These are phyloP conservation scores for Thymelicus sylvestris DNA, from an alignment of 2,888 invertebrate genomes.

Conservation along the genomic window DNA sequence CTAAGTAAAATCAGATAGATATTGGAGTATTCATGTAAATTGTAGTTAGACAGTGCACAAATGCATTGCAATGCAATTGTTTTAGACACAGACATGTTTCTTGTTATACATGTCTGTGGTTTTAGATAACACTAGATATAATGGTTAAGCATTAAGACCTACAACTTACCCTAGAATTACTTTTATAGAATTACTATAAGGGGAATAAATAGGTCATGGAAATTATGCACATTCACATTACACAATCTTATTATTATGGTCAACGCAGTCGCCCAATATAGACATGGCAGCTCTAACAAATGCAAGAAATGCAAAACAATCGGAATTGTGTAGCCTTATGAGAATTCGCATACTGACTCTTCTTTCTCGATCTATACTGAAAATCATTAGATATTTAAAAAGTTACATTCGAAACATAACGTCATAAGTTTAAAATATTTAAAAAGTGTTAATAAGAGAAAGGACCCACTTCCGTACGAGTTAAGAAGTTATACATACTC, in stretches of 20 bases:
- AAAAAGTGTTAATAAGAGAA: no score
- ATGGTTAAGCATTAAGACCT: constrained; percentile 72
- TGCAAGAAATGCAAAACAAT: background rate
- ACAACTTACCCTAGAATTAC: constrained; percentile 45
- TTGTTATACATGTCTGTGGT: no score
- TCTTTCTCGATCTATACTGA: no score
- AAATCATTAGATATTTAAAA: background rate
- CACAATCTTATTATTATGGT: constrained; percentile 22
- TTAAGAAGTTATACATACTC: background rate
- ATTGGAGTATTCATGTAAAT: constrained; percentile 21
- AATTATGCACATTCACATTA: constrained; percentile 27
- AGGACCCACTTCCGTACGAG: background rate
- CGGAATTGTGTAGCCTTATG: background rate
- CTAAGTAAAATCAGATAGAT: constrained; percentile 17
- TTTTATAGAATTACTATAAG: constrained; percentile 26
- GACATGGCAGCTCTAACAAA: background rate
- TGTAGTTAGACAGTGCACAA: constrained; percentile 19
- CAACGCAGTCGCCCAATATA: constrained; percentile 5
- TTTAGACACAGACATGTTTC: background rate
- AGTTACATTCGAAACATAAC: background rate
- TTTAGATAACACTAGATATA: constrained; percentile 54
- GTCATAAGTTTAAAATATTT: background rate
- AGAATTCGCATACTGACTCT: no score
- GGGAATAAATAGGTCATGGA: constrained; percentile 36
- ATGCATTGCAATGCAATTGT: constrained; percentile 1